A percentile compares a stretch with the other conserved stretches of the same genome.
Conservation (phyloP, 2,113 vertebrate genomes). For the Perognathus longimembris region DNA sequence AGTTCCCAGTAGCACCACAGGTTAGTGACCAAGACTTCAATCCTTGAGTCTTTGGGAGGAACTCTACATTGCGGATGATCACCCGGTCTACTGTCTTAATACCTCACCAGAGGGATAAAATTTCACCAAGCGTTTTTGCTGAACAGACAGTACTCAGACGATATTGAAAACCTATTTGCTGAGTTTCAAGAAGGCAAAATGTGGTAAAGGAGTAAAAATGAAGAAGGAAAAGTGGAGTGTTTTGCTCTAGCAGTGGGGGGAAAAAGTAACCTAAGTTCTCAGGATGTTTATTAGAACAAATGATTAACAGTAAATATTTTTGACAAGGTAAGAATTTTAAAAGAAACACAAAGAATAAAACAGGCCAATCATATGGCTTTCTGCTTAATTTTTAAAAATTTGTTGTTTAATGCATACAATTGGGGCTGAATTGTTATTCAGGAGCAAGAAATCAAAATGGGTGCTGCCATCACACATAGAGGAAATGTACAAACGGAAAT, state of each 20-base stretch:
- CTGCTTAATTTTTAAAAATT: no score
- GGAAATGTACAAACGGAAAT: neutral
- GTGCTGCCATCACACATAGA: neutral
- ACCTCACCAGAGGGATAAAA: no score
- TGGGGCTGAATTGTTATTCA: no score
- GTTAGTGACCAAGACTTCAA: neutral
- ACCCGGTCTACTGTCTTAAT: neutral
- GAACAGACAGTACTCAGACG: neutral
- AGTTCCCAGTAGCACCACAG: neutral
- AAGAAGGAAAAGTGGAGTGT: neutral
- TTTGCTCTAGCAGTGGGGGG: neutral
- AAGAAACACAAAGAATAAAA: neutral
- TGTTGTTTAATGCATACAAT: neutral
- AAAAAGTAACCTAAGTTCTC: neutral
- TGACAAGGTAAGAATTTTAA: neutral
- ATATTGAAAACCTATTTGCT: neutral
- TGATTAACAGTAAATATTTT: neutral
- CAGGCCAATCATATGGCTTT: neutral
- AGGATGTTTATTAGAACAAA: neutral
- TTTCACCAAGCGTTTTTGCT: neutral
- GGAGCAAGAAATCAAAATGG: neutral
- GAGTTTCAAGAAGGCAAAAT: neutral
- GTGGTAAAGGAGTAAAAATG: neutral
- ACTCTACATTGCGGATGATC: no score
- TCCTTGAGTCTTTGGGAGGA: neutral